Base-by-base conservation (phyloP, 2,888 invertebrate genomes). In the Trachelus troglodyta region DNA sequence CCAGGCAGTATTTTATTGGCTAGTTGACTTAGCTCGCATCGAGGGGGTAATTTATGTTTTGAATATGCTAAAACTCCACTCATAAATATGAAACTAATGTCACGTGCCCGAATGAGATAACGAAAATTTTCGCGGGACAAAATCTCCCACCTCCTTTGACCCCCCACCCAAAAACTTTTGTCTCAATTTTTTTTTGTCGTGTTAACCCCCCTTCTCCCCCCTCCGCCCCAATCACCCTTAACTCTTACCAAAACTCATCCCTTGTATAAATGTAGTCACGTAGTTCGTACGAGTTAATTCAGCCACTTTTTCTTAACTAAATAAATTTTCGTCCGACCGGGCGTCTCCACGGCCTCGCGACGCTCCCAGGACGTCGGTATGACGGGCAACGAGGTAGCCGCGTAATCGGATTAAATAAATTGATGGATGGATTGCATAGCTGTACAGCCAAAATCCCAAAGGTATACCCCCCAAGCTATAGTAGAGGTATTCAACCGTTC, bases 51-150 rank as follows among this genome's bases (percentile, higher is more conserved):
- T 89, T 88, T 88, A 89, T 89, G 87, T 88, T 87, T 87, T 86
- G 88, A 88, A 88, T 89, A 88, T 88, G 89, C 87, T 89, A 89
- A 89, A 89, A 87, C 87, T 88, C 85, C 79, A 83, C 88, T 88
- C 89, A 89, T 89, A 89, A 89, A 89, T 89, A 89, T 89, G 88
- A 88, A 89, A 84, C 87, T 83, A 85, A 82, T 79, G 84, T 84
- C 85, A 81, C 81, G 78, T 78, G 76, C 80, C 80, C 80, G 79
- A 56, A 56, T 76, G 83, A 85, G 89, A 89, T 89, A 89, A 88
- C 88, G 85, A 88, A 88, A 56, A 56, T 23, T 56, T 56, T 56
- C 56, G 56, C 23, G 9, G 56, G 6, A 56, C 56, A 56, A 56
- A 56, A 56, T 56, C 23, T 2, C 23, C 37, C 37, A 1, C 1